Evolutionary conservation across 2,888 invertebrate species (phyloP).

Genomic region (Amiota communis): DNA sequence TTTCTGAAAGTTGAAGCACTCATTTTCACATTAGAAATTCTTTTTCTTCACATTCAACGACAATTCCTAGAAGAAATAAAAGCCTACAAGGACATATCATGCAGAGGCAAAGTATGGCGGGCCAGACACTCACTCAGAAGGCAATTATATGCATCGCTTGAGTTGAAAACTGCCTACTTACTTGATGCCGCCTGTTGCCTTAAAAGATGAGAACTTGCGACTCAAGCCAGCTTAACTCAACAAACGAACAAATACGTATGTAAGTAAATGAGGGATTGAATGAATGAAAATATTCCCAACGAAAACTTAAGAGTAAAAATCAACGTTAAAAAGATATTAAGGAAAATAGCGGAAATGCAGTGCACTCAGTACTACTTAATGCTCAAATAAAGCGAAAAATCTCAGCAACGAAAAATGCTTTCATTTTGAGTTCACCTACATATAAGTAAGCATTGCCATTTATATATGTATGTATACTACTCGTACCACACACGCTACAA

Average conservation of each 20-base stretch:
- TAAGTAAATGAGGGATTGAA: background rate
- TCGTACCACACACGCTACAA: slow-evolving; percentile 13
- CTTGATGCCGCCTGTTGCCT: background rate
- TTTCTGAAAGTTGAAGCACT: slow-evolving; percentile 46
- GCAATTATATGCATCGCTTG: slow-evolving; percentile 68
- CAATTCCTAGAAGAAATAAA: background rate
- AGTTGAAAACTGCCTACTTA: slow-evolving; percentile 51
- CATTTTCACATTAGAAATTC: slow-evolving; percentile 66
- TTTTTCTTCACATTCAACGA: slow-evolving; percentile 45
- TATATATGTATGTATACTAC: too few relatives aligned
- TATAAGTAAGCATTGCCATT: background rate
- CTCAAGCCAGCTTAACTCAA: slow-evolving; percentile 12
- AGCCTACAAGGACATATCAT: slow-evolving; percentile 36
- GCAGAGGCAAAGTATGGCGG: background rate
- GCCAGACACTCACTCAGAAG: slow-evolving; percentile 38
- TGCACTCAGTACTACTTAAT: slow-evolving; percentile 31
- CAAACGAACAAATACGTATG: background rate
- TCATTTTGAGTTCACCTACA: slow-evolving; percentile 46
- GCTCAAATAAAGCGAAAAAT: slow-evolving; percentile 43
- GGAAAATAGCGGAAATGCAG: slow-evolving; percentile 58
- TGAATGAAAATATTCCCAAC: slow-evolving; percentile 7
- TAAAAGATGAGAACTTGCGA: background rate
- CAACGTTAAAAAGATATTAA: slow-evolving; percentile 34
- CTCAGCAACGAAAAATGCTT: slow-evolving; percentile 55
- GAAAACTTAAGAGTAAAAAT: background rate